Evolutionary conservation across 2,888 invertebrate genomes (phyloP), one percentile per base, ranked within the genome.

Genomic region (Lepeophtheirus nordmannii): DNA sequence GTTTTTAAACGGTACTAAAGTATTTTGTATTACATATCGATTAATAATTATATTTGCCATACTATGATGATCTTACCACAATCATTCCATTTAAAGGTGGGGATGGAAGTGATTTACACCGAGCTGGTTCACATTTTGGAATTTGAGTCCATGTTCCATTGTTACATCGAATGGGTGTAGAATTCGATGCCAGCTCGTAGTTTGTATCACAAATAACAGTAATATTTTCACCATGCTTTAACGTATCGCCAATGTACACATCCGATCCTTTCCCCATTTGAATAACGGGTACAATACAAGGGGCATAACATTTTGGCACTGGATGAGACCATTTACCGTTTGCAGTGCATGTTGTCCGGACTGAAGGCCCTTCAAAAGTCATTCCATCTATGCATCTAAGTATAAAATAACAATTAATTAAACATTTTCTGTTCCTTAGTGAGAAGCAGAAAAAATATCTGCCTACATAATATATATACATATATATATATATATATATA

Each of bases 91-190:
- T 61, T 17, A 38, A 22, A 8, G 66, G 66, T 5, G 66, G 66
- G 1, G 53, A 20, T 14, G 66, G 66, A 58, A 66, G 38, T 9
- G 66, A 38, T 23, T 66, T 66, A 30, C 66, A 66, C 1, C 67
- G 14, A 10, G 83, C 89, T 81, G 72, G 96, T 82, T 69, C 87
- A 85, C 83, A 83, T 67, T 85, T 82, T 0, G 96, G 94, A 71
- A 92, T 87, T 69, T 89, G 85, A 0, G 90, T 86, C 96, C 96
- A 98, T 0, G 92, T 89, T 0, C 96, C 96, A 72, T 96, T 94
- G 74, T 88, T 85, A 74, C 97, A 98, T 0, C 84, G 83, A 3
- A 83, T 82, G 5, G 85, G 84, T 0, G 84, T 80, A 69, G 85
- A 84, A 53, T 71, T 62, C 12, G 39, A 89, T 59, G 73, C 72